Percentiles rank a stretch among this genome's conserved stretches.
Conservation (phyloP, 2,113 vertebrate genomes). For the Indicator maculatus region DNA sequence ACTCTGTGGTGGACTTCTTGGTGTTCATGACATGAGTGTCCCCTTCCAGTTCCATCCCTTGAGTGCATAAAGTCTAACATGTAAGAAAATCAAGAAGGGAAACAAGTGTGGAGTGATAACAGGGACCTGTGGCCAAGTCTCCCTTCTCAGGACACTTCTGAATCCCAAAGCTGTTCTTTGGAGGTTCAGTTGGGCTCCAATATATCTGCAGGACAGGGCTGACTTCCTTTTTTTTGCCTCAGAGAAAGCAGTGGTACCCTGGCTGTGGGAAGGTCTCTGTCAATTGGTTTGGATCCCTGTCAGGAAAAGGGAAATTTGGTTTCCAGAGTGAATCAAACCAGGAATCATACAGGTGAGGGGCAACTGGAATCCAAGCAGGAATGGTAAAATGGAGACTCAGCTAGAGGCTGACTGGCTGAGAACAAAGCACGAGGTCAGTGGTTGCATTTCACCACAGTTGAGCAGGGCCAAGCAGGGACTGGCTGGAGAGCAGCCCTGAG, state of each 20-base stretch:
- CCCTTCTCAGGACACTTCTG: background rate
- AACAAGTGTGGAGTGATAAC: background rate
- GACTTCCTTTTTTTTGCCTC: background rate
- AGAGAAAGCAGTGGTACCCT: background rate
- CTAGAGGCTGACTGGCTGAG: background rate
- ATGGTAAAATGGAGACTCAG: background rate
- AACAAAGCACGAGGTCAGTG: background rate
- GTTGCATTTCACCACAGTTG: background rate
- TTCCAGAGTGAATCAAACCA: background rate
- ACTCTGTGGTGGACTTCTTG: background rate
- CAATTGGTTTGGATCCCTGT: background rate
- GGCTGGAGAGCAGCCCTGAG: no score
- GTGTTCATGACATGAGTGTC: fast-evolving
- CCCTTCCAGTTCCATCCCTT: background rate
- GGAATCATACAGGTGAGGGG: background rate
- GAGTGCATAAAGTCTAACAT: fast-evolving
- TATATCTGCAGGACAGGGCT: background rate
- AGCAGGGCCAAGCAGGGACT: background rate
- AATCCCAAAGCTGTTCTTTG: background rate
- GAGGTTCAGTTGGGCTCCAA: background rate
- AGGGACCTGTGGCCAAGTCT: background rate
- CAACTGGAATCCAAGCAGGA: background rate
- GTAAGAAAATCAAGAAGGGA: background rate
- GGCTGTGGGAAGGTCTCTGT: background rate
- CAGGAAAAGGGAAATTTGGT: background rate